Evolutionary conservation across 1,140 invertebrate genomes (phyloP).

Genomic region (Heliconius nattereri): DNA sequence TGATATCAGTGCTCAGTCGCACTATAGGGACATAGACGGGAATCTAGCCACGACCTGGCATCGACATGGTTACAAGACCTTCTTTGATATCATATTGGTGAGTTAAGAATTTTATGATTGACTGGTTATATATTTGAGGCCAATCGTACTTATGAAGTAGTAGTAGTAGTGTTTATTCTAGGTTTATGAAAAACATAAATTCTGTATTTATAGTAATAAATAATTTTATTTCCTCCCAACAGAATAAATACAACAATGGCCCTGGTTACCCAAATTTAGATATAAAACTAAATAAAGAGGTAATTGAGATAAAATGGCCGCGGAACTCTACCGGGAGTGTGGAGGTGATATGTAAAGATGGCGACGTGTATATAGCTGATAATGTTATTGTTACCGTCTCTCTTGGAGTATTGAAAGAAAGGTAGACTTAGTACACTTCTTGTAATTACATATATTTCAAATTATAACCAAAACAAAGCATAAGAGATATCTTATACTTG

Average conservation of each 20-base stretch:
- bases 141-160: too few relatives aligned
- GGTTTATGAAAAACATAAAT: too few relatives aligned
- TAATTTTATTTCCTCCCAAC: conserved; percentile 19
- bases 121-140: not conserved
- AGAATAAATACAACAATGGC: conserved; percentile 64
- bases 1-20: conserved; percentile 49
- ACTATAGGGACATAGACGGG: conserved; percentile 48
- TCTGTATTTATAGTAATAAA: too few relatives aligned
- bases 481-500: too few relatives aligned
- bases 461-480: too few relatives aligned
- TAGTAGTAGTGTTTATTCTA: too few relatives aligned
- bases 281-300: conserved; percentile 58
- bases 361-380: conserved; percentile 80
- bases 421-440: conserved; percentile 38
- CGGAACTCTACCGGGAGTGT: conserved; percentile 44
- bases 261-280: conserved; percentile 52
- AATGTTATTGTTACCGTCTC: conserved; percentile 86
- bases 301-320: conserved; percentile 54
- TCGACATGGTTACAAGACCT: conserved; percentile 61
- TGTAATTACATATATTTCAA: too few relatives aligned
- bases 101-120: conserved; percentile 29
- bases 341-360: conserved; percentile 81
- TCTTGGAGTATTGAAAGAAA: conserved; percentile 86
- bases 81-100: conserved; percentile 68
- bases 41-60: conserved; percentile 63